These are phyloP conservation scores for Hyla sarda DNA, from an alignment of 2,113 vertebrate species.

Conservation along the genomic window DNA sequence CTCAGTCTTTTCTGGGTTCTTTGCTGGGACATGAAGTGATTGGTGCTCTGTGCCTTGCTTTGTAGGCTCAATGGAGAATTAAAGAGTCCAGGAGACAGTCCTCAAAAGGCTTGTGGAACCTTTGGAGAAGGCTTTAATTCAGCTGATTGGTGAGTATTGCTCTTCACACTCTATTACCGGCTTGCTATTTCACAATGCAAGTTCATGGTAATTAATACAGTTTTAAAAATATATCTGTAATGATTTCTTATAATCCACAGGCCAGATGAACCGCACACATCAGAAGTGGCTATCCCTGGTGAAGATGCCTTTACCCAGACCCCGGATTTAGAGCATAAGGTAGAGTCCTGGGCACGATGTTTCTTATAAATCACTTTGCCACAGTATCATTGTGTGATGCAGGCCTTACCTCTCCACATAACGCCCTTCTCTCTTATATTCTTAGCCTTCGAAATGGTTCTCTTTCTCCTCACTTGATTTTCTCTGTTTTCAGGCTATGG, in stretches of 20 bases:
- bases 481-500: not conserved
- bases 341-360: not conserved
- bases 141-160: not conserved
- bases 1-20: not conserved
- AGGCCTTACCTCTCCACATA: not conserved
- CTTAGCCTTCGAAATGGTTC: not conserved
- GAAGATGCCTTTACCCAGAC: not conserved
- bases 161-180: not conserved
- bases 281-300: too few relatives aligned
- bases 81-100: not conserved
- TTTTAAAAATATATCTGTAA: not conserved
- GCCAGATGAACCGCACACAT: not conserved
- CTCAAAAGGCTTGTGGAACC: not conserved
- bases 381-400: not conserved
- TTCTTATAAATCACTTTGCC: not conserved
- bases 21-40: not conserved
- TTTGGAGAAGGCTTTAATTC: not conserved
- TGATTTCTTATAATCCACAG: not conserved
- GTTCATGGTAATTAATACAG: not conserved
- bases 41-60: not conserved
- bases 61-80: not conserved
- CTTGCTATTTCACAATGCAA: not conserved
- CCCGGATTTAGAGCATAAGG: not conserved
- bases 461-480: not conserved
- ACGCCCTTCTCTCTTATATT: not conserved